Evolutionary conservation across 2,797 vertebrate genomes (phyloP).

Genomic region (Amblyopsis hoosieri): DNA sequence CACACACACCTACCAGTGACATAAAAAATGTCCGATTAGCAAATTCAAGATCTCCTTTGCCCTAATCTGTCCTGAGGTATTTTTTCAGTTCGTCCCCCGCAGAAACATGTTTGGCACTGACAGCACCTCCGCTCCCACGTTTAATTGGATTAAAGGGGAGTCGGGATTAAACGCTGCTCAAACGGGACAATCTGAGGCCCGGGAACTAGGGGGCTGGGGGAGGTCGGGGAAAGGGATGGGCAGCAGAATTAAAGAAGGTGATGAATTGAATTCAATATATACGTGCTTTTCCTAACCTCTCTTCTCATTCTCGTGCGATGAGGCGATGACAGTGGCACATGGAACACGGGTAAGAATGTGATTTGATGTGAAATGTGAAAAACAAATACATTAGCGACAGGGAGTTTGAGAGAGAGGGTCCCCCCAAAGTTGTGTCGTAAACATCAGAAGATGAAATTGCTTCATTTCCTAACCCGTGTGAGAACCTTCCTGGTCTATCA

Average conservation of each 20-base stretch:
- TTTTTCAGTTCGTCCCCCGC: constrained; percentile 44
- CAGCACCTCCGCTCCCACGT: constrained; percentile 61
- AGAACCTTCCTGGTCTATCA: too few species aligned
- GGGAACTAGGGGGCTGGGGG: background rate
- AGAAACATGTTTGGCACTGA: constrained; percentile 71
- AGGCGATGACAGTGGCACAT: constrained; percentile 43
- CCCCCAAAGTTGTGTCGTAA: constrained; percentile 33
- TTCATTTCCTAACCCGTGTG: too few species aligned
- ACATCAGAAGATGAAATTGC: too few species aligned
- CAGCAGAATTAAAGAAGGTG: constrained; percentile 50
- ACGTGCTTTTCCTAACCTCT: constrained; percentile 32
- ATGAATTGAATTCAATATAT: constrained; percentile 49
- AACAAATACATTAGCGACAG: constrained; percentile 61
- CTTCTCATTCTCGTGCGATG: constrained; percentile 21
- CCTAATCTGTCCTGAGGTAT: constrained; percentile 72
- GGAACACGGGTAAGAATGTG: constrained; percentile 42
- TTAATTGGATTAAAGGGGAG: constrained; percentile 77
- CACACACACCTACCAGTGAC: constrained; percentile 49
- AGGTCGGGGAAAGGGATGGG: constrained; percentile 8
- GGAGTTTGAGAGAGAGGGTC: constrained; percentile 8
- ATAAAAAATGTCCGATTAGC: constrained; percentile 70
- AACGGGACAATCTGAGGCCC: background rate
- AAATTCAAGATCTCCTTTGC: constrained; percentile 71
- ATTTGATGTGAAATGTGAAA: constrained; percentile 51
- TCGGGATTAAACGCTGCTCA: constrained; percentile 59